Conservation (phyloP, 1,140 invertebrate species). For the Sogatella furcifera region DNA sequence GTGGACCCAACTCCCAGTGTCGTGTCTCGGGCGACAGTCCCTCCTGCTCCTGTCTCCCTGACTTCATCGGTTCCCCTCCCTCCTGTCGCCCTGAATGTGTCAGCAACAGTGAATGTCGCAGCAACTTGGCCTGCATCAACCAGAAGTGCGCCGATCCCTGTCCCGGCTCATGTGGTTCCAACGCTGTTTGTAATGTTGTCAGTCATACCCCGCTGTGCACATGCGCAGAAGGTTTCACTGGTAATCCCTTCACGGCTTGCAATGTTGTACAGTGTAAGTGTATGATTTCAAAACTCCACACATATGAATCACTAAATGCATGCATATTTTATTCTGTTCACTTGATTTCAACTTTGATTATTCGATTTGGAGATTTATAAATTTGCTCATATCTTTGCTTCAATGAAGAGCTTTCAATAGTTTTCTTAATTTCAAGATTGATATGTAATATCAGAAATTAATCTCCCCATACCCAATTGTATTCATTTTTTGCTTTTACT, state of each 20-base stretch:
- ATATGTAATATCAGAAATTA: no score
- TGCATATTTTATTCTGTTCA: constrained; percentile 27
- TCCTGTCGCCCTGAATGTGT: constrained; percentile 55
- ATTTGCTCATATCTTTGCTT: no score
- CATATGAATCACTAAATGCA: constrained; percentile 39
- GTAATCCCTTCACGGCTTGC: constrained; percentile 46
- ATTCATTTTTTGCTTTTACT: no score
- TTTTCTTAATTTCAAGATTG: no score
- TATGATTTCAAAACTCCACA: not conserved
- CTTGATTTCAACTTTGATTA: not conserved
- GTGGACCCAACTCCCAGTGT: constrained; percentile 57
- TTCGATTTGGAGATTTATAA: no score
- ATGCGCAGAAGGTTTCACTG: constrained; percentile 43
- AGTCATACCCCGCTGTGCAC: constrained; percentile 52
- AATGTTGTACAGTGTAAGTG: constrained; percentile 13
- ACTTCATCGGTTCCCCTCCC: constrained; percentile 47
- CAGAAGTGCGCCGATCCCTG: constrained; percentile 58
- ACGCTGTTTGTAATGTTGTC: constrained; percentile 51
- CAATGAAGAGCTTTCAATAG: no score
- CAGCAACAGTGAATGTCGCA: constrained; percentile 48
- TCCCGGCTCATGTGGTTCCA: constrained; percentile 46
- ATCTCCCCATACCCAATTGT: no score
- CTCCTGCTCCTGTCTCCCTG: constrained; percentile 49
- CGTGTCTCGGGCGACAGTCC: constrained; percentile 43
- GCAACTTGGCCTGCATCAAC: constrained; percentile 49